These are phyloP conservation scores for Hyla sarda DNA, from an alignment of 2,113 vertebrate genomes.

Conservation along the genomic window DNA sequence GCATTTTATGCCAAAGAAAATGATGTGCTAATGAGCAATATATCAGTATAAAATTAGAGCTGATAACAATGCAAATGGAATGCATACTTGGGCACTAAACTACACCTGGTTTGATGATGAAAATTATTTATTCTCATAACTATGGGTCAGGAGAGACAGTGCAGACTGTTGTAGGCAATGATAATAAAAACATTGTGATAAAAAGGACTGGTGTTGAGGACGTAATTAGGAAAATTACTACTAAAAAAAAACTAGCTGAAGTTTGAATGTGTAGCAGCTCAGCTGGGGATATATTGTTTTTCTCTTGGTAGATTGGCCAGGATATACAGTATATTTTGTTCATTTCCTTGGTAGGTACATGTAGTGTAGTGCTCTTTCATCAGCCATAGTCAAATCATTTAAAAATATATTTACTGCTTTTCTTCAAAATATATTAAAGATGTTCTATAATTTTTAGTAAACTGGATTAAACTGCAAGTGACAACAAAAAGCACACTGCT, in stretches of 20 bases:
- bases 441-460: neutral
- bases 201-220: conserved; percentile 3
- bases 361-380: neutral
- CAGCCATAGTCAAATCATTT: neutral
- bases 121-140: conserved; percentile 64
- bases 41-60: conserved; percentile 63
- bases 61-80: conserved; percentile 62
- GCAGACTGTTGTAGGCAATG: conserved; percentile 32
- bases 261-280: neutral
- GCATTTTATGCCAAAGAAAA: conserved; percentile 59
- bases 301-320: neutral
- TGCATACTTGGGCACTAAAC: conserved; percentile 65
- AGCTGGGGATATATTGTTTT: neutral
- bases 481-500: neutral
- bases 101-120: conserved; percentile 58
- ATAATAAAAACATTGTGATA: conserved; percentile 28
- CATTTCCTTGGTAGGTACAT: neutral
- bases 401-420: neutral
- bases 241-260: too few relatives aligned
- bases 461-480: neutral
- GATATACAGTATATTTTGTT: neutral
- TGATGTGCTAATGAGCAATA: conserved; percentile 65
- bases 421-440: neutral
- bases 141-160: conserved; percentile 55
- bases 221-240: conserved; percentile 43